Conservation (phyloP, 1,140 invertebrate genomes). For the Pteromalus puparum region DNA sequence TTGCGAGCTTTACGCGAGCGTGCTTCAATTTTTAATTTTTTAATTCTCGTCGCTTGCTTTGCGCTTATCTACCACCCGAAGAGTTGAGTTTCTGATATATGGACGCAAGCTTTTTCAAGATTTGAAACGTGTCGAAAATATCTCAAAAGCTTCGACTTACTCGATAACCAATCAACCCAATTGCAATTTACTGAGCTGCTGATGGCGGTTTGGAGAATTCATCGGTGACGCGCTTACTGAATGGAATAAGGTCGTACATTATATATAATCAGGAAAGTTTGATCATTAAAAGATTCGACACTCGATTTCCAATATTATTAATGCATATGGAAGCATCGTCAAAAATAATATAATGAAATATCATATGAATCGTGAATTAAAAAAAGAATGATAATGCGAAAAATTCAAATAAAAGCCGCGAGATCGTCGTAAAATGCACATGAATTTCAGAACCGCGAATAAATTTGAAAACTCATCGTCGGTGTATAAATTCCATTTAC, state of each 20-base stretch:
- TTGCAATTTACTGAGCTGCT: not conserved
- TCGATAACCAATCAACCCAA: too few relatives aligned
- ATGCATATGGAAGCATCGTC: not conserved
- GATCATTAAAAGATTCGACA: too few relatives aligned
- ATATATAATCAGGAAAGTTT: too few relatives aligned
- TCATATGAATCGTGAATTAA: not conserved
- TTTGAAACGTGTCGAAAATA: not conserved
- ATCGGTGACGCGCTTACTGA: too few relatives aligned
- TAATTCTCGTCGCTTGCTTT: not conserved
- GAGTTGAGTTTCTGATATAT: not conserved
- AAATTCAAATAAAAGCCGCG: not conserved
- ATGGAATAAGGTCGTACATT: too few relatives aligned
- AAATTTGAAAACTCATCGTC: not conserved
- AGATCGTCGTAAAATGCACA: not conserved
- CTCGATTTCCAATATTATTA: not conserved
- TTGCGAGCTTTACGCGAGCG: constrained; percentile 9
- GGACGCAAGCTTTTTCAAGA: not conserved
- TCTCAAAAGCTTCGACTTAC: not conserved
- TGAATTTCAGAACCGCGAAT: not conserved
- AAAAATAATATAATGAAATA: not conserved
- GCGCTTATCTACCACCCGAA: not conserved
- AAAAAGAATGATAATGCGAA: not conserved
- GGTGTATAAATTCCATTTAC: not conserved
- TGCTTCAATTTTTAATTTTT: constrained; percentile 24
- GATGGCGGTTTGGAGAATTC: not conserved